Base-by-base conservation (phyloP, 2,888 invertebrate genomes). In the Cetonia aurata region DNA sequence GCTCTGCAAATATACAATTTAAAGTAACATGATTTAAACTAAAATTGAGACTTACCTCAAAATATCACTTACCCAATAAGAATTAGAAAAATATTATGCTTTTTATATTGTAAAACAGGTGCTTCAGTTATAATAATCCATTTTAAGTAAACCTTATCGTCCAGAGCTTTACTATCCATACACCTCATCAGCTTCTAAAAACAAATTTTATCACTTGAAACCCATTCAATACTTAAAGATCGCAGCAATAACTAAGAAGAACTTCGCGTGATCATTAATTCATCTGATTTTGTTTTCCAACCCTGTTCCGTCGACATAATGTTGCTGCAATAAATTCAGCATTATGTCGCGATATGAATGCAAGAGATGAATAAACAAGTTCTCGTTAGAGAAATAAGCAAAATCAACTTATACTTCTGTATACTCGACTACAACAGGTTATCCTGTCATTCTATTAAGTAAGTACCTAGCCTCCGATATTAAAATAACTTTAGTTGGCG, bases 281-380 rank as follows among this genome's bases (percentile, higher is more conserved):
- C 17, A 65, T 33, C 37, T 12, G 15, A 52, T 41, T 57, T n/a
- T 37, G 33, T 17, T 50, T 50, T 17, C 46, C 62, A 17, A 52
- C 50, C 10, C 10, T 17, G 15, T 37, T 37, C 50, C 62, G 37
- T 50, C 62, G 48, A 17, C 12, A 8, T 33, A 50, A 52, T 48
- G 13, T 6, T n/a, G n/a, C n/a, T n/a, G 33, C 19, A 37, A 65
- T 65, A 65, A 65, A 65, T 65, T 50, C 50, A 65, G 50, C 50
- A 48, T 65, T 65, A 17, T 33, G 13, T 10, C 12, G 15, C 33
- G 15, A 37, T 17, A 33, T 12, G 37, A 50, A 65, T 17, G 62
- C 62, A 65, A 50, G 37, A 62, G 62, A 50, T 37, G 62, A 65
- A 37, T 50, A 33, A 37, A 65, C 37, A 19, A 37, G 62, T 65